phyloP scores from a whole-genome alignment of 1,140 invertebrate genomes.

The Tetramorium parvispinum region DNA sequence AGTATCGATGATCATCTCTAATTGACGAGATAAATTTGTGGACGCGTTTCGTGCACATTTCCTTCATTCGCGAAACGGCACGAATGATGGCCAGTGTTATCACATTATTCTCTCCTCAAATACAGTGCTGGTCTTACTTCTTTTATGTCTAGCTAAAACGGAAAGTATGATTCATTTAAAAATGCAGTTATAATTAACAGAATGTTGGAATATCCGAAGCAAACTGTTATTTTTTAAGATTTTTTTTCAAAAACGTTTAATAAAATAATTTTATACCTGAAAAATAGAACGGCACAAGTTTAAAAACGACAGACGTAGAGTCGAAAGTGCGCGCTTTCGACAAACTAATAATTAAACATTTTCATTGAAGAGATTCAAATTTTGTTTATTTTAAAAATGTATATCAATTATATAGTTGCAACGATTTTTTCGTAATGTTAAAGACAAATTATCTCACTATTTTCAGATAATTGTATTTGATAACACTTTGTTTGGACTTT shows the following conservation, averaged over 20 bases:
- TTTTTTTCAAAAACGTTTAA: background rate
- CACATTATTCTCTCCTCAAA: conserved; percentile 13
- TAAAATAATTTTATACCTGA: conserved; percentile 8
- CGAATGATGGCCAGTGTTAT: conserved; percentile 15
- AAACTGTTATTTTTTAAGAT: background rate
- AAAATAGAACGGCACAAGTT: background rate
- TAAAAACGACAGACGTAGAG: background rate
- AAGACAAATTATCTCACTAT: background rate
- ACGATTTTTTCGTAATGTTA: background rate
- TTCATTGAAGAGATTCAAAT: background rate
- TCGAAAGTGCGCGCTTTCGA: background rate
- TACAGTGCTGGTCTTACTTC: background rate
- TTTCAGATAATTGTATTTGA: background rate
- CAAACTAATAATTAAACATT: background rate
- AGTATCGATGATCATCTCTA: conserved; percentile 32
- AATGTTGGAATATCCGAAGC: background rate
- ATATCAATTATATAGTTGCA: background rate
- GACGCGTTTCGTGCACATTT: conserved; percentile 16
- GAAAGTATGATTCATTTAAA: conserved; percentile 24
- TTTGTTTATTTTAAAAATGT: background rate
- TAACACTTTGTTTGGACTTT: background rate
- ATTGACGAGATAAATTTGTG: conserved; percentile 56
- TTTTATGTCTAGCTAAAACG: background rate
- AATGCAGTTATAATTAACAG: background rate
- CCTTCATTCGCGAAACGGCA: conserved; percentile 41